A percentile compares a stretch with the other conserved stretches of the same genome.
These are phyloP conservation scores for Amia ocellicauda DNA, from an alignment of 2,113 vertebrate genomes.

Conservation along the genomic window DNA sequence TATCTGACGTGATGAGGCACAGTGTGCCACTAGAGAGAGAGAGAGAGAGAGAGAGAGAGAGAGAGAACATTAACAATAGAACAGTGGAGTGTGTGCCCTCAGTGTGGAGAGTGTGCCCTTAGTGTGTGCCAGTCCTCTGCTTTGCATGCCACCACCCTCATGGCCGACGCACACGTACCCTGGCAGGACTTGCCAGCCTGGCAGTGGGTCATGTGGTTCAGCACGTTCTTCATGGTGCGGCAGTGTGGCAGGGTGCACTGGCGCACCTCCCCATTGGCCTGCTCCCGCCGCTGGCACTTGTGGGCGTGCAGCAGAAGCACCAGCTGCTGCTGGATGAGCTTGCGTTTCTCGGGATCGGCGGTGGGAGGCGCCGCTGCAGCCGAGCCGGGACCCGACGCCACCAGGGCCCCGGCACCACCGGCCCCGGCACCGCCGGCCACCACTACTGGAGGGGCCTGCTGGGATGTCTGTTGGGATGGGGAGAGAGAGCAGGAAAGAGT, in stretches of 20 bases:
- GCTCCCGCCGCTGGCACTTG: slow-evolving; percentile 96
- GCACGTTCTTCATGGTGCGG: slow-evolving; percentile 98
- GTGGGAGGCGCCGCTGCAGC: slow-evolving; percentile 77
- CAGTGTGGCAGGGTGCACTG: slow-evolving; percentile 97
- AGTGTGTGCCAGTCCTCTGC: neutral
- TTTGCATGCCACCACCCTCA: neutral
- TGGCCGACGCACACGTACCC: slow-evolving; percentile 63
- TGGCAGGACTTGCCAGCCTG: slow-evolving; percentile 98
- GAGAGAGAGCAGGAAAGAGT: slow-evolving; percentile 3
- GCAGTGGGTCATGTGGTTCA: slow-evolving; percentile 99
- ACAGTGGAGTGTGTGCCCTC: neutral
- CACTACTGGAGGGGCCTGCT: slow-evolving; percentile 38
- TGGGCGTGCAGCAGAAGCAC: slow-evolving; percentile 94
- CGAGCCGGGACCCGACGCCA: slow-evolving; percentile 70
- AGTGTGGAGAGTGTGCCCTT: neutral
- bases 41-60: slow-evolving; percentile 52
- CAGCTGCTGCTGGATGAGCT: slow-evolving; percentile 95
- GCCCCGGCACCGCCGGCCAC: slow-evolving; percentile 44
- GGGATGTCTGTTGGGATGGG: slow-evolving; percentile 47
- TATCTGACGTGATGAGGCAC: slow-evolving; percentile 97
- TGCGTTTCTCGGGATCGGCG: slow-evolving; percentile 95
- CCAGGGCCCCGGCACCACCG: slow-evolving; percentile 72
- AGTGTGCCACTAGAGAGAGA: slow-evolving; percentile 83
- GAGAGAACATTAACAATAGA: slow-evolving; percentile 18
- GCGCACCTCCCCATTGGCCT: slow-evolving; percentile 91